Evolutionary conservation across 2,113 vertebrate genomes (phyloP), one percentile per base, ranked within the genome.

Genomic region (Scalopus aquaticus): DNA sequence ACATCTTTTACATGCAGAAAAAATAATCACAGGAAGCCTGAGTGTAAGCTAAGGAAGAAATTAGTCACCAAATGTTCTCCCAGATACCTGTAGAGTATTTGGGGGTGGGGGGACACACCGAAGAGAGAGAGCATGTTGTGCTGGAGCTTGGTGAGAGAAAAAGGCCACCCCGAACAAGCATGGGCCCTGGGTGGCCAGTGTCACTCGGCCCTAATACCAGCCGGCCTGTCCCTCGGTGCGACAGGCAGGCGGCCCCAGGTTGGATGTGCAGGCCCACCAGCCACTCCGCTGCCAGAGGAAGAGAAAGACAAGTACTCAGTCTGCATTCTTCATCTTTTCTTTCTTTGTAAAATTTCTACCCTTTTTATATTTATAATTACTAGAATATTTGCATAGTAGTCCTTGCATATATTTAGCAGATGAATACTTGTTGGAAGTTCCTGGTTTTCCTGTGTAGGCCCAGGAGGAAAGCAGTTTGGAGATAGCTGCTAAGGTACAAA

Each of bases 31-130:
- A 44, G 9, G 44, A 81, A 46, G 16, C 67, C n/a, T 12, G 24
- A 92, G 11, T 67, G 0, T 79, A 24, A 72, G 44, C 37, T 46
- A 44, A 86, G n/a, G 37, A 72, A 80, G 65, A 78, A 81, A 64
- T 46, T 16, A 30, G 28, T 42, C 42, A n/a, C 30, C 51, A 56
- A 13, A 54, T 65, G 5, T 51, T 37, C 12, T 32, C 65, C 30
- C 7, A n/a, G 44, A 62, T 46, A 11, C 58, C n/a, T 37, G 5
- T 17, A 54, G 74, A 54, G n/a, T n/a, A n/a, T n/a, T n/a, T n/a
- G n/a, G n/a, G 60, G 20, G 46, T 69, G 3, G 0, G 3, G 7
- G 30, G 49, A 28, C 32, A 56, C 0, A 2, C 1, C 54, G 22
- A n/a, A 24, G 54, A 81, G 39, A 90, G n/a, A 37, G 5, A 77